Conservation (phyloP, 2,113 vertebrate species). For the Dicaeum eximium region DNA sequence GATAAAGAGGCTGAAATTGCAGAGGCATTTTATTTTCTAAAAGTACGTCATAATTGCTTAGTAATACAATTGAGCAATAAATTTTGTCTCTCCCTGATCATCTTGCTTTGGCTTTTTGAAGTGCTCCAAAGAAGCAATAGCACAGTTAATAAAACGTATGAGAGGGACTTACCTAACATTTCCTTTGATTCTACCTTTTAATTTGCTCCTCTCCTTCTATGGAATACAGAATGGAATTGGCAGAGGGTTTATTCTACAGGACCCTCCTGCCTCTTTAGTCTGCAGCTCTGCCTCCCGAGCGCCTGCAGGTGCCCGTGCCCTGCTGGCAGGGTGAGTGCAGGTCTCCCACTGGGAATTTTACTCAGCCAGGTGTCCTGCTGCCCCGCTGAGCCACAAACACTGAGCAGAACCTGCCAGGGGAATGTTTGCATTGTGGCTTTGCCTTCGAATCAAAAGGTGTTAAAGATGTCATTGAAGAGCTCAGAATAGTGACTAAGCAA, state of each 20-base stretch:
- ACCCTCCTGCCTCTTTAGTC: constrained; percentile 76
- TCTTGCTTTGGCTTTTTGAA: background rate
- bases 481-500: constrained; percentile 71
- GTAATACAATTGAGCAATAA: background rate
- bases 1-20: background rate
- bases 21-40: background rate
- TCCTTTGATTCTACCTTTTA: constrained; percentile 45
- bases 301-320: constrained; percentile 73
- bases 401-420: constrained; percentile 77
- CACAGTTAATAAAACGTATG: background rate
- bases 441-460: constrained; percentile 65
- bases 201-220: constrained; percentile 25
- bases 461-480: constrained; percentile 66
- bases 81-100: background rate
- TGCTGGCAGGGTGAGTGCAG: constrained; percentile 77
- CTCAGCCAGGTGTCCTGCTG: constrained; percentile 81
- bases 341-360: constrained; percentile 81
- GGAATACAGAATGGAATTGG: constrained; percentile 71
- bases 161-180: constrained; percentile 4
- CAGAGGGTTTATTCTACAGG: constrained; percentile 56
- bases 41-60: background rate
- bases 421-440: constrained; percentile 69
- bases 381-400: constrained; percentile 78
- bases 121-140: background rate
- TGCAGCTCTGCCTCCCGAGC: constrained; percentile 77